These are phyloP conservation scores for Cylindroiulus punctatus DNA, from an alignment of 2,888 invertebrate genomes.

Conservation along the genomic window DNA sequence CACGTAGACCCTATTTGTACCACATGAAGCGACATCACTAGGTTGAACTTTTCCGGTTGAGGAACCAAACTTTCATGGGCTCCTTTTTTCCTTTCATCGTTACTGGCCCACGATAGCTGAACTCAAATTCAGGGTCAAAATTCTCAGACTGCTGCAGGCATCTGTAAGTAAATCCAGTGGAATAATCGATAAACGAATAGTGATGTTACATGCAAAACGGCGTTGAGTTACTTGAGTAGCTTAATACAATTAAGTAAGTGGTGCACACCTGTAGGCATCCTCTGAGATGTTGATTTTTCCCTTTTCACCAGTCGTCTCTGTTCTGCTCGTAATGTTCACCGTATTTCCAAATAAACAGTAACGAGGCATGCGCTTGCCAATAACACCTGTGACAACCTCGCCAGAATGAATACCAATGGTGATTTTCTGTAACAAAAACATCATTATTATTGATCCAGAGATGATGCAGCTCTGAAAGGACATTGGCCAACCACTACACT, in stretches of 20 bases:
- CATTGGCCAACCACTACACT: neutral
- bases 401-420: conserved; percentile 95
- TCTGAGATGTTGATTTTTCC: conserved; percentile 92
- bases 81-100: conserved; percentile 93
- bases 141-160: conserved; percentile 83
- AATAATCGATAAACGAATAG: neutral
- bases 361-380: conserved; percentile 92
- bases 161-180: conserved; percentile 67
- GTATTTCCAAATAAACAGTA: conserved; percentile 95
- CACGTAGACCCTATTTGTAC: neutral
- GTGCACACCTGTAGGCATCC: conserved; percentile 83
- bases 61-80: conserved; percentile 93
- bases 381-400: conserved; percentile 93
- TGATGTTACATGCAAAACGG: neutral
- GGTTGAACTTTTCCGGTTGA: conserved; percentile 65
- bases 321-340: conserved; percentile 90
- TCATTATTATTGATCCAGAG: neutral
- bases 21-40: neutral
- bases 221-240: too few species aligned
- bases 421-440: conserved; percentile 74
- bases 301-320: conserved; percentile 89
- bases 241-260: too few species aligned
- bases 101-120: conserved; percentile 87
- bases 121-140: conserved; percentile 82
- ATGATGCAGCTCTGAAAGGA: neutral